Base-by-base conservation (phyloP, 2,113 vertebrate species). In the Pholis gunnellus region DNA sequence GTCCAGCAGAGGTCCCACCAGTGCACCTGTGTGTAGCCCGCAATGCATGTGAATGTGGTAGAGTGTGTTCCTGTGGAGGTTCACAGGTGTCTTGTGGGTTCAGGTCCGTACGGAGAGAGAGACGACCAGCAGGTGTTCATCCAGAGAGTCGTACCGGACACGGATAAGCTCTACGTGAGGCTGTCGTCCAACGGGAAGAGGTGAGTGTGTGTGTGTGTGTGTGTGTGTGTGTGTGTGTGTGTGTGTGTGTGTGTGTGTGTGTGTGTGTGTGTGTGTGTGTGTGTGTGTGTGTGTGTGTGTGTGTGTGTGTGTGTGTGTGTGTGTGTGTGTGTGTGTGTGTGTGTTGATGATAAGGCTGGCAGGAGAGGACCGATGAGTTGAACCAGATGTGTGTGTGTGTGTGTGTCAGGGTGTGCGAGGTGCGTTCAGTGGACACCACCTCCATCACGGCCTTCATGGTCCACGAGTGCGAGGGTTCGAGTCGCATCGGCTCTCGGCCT, bases 101-200 rank as follows among this genome's bases (percentile, higher is more conserved):
- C 88, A 98, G 97, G 97, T 17, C 97, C 97, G 0, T 98, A 97
- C 0, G 97, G 97, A 0, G 97, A 98, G 69, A 82, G 97, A 25
- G 97, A 97, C 0, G 97, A 98, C 84, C 96, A 98, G 92, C 97
- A 98, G 76, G 97, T 98, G 0, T 98, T 98, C 75, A 96, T 98
- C 73, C 97, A 98, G 94, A 96, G 97, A 29, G 97, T 98, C 29
- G 97, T 97, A 6, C 97, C 97, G 0, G 97, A 96, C 2, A 96
- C 96, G 0, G 96, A 96, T 60, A 96, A 96, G 74, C 95, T 98
- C 50, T 98, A 96, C 2, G 97, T 97, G 54, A 91, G 97, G 0
- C 94, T 98, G 40, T 98, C 97, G 6, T 98, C 97, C 79, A 98
- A 97, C 0, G 97, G 97, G 0, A 97, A 96, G 89, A 96, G 97